phyloP scores from a whole-genome alignment of 2,797 vertebrate species.

The Pipistrellus pygmaeus region DNA sequence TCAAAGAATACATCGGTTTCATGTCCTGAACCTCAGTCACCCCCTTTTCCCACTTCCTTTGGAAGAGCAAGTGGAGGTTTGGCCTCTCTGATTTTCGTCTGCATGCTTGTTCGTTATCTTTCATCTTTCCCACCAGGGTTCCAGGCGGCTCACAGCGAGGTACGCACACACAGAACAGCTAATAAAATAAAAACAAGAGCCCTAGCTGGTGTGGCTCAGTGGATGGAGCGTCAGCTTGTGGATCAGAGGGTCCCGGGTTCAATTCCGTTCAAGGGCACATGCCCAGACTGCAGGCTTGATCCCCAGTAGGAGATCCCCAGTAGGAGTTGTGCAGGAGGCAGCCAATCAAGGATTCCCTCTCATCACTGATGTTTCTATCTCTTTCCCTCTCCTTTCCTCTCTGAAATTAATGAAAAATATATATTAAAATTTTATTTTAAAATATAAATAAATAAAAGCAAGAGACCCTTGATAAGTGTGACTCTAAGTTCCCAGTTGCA shows the following conservation, averaged over 20 bases:
- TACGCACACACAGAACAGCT: background rate
- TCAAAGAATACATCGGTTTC: background rate
- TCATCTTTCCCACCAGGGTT: background rate
- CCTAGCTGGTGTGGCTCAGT: too few species aligned
- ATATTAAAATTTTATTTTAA: too few species aligned
- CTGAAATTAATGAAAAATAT: too few species aligned
- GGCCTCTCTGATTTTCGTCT: conserved; percentile 1
- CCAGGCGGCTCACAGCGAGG: background rate
- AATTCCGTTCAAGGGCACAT: too few species aligned
- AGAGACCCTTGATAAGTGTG: background rate
- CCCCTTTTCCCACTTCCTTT: background rate
- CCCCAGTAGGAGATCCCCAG: too few species aligned
- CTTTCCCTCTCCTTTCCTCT: too few species aligned
- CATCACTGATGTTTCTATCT: too few species aligned
- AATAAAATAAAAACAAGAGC: conserved; percentile 34
- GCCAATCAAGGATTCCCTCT: too few species aligned
- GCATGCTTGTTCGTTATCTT: background rate
- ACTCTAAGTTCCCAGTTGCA: background rate
- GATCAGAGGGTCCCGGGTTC: too few species aligned
- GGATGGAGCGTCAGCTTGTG: too few species aligned
- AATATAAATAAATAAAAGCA: background rate
- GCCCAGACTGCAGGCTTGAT: too few species aligned
- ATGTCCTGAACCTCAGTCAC: background rate
- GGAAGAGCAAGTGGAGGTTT: background rate
- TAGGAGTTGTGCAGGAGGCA: too few species aligned